Base-by-base conservation (phyloP, 2,797 vertebrate species). In the Pelobates cultripes region DNA sequence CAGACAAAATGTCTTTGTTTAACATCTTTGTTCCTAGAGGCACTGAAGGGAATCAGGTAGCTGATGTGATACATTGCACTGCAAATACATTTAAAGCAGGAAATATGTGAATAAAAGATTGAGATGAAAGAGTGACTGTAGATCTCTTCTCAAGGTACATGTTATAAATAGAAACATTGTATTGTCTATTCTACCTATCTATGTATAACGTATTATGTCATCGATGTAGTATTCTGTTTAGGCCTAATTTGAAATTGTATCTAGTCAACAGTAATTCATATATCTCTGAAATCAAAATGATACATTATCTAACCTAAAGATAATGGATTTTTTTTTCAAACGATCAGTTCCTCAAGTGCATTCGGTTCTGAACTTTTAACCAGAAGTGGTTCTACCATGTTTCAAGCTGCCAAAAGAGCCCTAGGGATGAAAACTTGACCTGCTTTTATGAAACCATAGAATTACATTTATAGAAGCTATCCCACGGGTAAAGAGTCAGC, bases 371-470 rank as follows among this genome's bases (percentile, higher is more conserved):
- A 93, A 92, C 89, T 89, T 90, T 87, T 86, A 89, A 88, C 88
- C 88, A 88, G 86, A 69, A 90, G 87, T 86, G 89, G 85, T 80
- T 87, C 88, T 92, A 85, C 90, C 86, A 88, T 91, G 89, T 89
- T 91, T 94, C 88, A 92, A 88, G 90, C 90, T 91, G 91, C 88
- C 88, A 84, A 85, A 88, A 87, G 86, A 92, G 84, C 91, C 89
- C 89, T 70, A 90, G 91, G 90, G 92, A 92, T 83, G 89, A 89
- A 92, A 93, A 92, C 90, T 91, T 93, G 92, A 94, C 91, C 91
- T 92, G 92, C 90, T 92, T 94, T 94, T 92, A 92, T 92, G 93
- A 92, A 93, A 93, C 90, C 90, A 91, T 90, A 91, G 93, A 93
- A 92, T 94, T 93, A 94, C 90, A 92, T 93, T 93, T 93, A 93